Evolutionary conservation across 2,888 invertebrate genomes (phyloP).

Genomic region (Holacanthella duospinosa): DNA sequence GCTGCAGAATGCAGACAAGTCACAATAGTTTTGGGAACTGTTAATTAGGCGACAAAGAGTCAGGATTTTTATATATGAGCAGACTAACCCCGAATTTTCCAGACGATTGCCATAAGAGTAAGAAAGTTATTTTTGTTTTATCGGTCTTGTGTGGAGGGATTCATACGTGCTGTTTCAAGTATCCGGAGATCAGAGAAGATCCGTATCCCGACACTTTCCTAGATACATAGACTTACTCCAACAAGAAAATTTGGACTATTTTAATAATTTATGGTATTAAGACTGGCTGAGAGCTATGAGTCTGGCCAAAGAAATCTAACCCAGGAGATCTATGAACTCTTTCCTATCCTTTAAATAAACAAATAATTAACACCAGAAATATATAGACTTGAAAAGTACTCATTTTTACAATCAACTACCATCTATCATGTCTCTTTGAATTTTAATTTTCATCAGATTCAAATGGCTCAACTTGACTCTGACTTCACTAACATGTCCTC

Average conservation of each 20-base stretch:
- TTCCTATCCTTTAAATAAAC: neutral
- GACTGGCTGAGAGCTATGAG: neutral
- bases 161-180: neutral
- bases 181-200: neutral
- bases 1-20: neutral
- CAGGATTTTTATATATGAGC: neutral
- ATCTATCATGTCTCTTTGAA: too few species aligned
- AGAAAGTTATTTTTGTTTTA: neutral
- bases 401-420: neutral
- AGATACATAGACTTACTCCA: neutral
- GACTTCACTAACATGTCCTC: too few species aligned
- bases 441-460: too few species aligned
- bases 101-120: slow-evolving; percentile 1
- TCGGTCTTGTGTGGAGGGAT: neutral
- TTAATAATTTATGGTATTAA: slow-evolving; percentile 1
- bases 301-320: neutral
- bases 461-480: neutral
- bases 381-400: neutral
- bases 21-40: neutral
- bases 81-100: slow-evolving; percentile 2
- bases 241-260: neutral
- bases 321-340: slow-evolving; percentile 7
- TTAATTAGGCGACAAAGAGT: neutral
- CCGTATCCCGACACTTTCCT: too few species aligned
- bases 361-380: neutral